phyloP scores from a whole-genome alignment of 2,113 vertebrate species.

The Myrmecobius fasciatus region DNA sequence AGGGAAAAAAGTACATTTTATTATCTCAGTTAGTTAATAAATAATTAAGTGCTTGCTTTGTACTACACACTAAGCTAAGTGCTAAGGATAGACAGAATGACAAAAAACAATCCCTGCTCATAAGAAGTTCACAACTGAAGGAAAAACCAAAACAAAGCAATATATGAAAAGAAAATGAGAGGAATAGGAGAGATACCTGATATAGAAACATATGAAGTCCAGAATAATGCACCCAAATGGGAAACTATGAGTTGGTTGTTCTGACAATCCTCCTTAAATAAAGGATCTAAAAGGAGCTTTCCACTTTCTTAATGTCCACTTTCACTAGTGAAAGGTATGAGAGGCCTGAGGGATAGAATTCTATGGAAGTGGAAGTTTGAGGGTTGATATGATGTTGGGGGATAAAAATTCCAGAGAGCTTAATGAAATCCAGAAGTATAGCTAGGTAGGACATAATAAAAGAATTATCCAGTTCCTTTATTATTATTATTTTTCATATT shows the following conservation, averaged over 20 bases:
- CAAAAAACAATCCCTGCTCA: background rate
- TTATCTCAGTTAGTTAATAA: background rate
- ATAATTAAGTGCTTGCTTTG: background rate
- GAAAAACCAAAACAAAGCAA: background rate
- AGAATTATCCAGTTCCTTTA: background rate
- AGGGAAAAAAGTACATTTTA: background rate
- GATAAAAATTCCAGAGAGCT: background rate
- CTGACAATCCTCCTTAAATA: background rate
- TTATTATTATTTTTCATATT: background rate
- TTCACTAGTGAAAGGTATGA: background rate
- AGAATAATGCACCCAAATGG: background rate
- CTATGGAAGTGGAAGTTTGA: background rate
- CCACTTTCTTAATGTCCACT: background rate
- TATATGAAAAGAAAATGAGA: background rate
- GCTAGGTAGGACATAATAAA: background rate
- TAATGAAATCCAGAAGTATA: background rate
- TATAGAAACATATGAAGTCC: background rate
- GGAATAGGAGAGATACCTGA: background rate
- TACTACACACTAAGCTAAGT: background rate
- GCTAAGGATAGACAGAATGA: background rate
- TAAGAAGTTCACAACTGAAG: background rate
- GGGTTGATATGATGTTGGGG: background rate
- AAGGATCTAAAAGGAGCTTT: background rate
- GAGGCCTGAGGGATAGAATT: background rate
- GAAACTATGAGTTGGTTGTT: background rate